Conservation (phyloP, 2,888 invertebrate genomes). For the Thecophora atra region DNA sequence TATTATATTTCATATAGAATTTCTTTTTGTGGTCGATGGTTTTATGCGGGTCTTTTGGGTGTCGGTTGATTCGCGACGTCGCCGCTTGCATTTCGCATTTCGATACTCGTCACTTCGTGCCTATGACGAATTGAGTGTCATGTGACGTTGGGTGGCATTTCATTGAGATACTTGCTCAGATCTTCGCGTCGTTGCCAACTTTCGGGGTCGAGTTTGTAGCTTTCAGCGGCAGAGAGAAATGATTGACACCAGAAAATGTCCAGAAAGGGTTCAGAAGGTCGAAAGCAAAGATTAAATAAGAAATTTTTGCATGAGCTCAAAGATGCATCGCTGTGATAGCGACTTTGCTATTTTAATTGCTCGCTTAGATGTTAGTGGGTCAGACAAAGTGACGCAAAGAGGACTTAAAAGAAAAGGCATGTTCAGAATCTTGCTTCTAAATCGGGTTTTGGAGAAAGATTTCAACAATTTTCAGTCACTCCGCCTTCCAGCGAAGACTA, state of each 20-base stretch:
- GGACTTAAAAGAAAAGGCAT: neutral
- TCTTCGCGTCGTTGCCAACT: neutral
- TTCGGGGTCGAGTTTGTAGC: neutral
- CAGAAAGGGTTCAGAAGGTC: neutral
- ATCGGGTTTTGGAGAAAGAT: too few relatives aligned
- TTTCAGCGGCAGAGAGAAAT: neutral
- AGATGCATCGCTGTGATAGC: constrained; percentile 4
- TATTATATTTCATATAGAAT: neutral
- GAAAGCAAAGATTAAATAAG: constrained; percentile 16
- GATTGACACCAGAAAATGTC: constrained; percentile 27
- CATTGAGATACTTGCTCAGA: neutral
- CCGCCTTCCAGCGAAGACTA: neutral
- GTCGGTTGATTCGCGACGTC: constrained; percentile 34
- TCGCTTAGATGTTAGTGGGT: constrained; percentile 16
- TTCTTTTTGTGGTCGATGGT: neutral
- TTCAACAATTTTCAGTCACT: neutral
- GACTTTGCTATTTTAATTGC: constrained; percentile 21
- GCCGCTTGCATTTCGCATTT: neutral
- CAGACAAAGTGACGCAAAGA: neutral
- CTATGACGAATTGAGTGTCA: constrained; percentile 31
- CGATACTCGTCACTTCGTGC: neutral
- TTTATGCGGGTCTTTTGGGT: constrained; percentile 38
- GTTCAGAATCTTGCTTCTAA: too few relatives aligned
- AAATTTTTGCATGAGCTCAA: neutral
- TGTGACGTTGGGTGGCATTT: constrained; percentile 34